Percentiles rank a stretch among this genome's conserved stretches.
Conservation (phyloP, 2,888 invertebrate genomes). For the Cheilosia scutellata region DNA sequence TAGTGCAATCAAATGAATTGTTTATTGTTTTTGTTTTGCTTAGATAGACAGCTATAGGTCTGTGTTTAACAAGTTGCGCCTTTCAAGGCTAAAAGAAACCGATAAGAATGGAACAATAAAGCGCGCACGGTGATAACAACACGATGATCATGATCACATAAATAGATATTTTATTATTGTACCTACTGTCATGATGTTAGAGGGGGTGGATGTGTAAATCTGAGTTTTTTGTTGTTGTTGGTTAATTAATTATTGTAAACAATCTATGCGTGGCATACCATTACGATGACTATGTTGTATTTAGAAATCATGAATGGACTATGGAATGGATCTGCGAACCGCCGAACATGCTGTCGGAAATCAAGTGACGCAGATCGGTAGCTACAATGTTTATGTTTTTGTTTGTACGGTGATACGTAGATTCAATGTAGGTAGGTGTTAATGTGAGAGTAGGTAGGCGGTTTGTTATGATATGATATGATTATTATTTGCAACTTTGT, state of each 20-base stretch:
- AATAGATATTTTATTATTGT: too few species aligned
- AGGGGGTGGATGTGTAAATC: neutral
- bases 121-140: neutral
- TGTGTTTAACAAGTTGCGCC: neutral
- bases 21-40: neutral
- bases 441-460: neutral
- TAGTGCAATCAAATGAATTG: neutral
- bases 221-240: neutral
- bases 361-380: neutral
- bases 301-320: constrained; percentile 14
- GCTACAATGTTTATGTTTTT: neutral
- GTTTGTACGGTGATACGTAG: neutral
- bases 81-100: neutral
- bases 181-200: neutral
- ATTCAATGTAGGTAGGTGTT: neutral
- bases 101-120: neutral
- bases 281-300: neutral
- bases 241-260: constrained; percentile 1
- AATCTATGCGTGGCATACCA: neutral
- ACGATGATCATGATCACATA: too few species aligned
- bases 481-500: neutral
- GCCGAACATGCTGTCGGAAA: neutral
- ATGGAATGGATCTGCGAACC: neutral
- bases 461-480: constrained; percentile 15
- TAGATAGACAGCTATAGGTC: neutral